Percentiles rank a stretch among this genome's conserved stretches.
Evolutionary conservation across 2,113 vertebrate species (phyloP).

Genomic region (Ahaetulla prasina): DNA sequence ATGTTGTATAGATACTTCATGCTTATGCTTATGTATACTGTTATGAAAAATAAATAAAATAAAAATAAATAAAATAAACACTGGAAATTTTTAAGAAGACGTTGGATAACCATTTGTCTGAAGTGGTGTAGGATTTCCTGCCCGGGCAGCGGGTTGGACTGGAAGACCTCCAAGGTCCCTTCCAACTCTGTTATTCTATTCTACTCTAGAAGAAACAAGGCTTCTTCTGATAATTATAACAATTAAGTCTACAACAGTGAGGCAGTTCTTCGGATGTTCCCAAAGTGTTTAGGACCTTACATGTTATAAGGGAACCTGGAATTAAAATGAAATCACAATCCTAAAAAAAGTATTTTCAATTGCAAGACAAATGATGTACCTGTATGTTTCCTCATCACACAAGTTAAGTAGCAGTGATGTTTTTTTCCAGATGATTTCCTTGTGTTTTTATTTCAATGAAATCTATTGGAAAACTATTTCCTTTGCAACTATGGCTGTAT

Average conservation of each 20-base stretch:
- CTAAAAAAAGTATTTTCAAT: neutral
- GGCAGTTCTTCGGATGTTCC: neutral
- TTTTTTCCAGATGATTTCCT: neutral
- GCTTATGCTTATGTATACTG: too few relatives aligned
- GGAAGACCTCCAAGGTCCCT: too few relatives aligned
- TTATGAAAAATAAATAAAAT: too few relatives aligned
- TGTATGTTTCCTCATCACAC: neutral
- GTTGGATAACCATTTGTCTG: too few relatives aligned
- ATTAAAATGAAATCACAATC: neutral
- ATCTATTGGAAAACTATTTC: neutral
- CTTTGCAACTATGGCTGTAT: neutral
- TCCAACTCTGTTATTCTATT: too few relatives aligned
- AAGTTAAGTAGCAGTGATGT: neutral
- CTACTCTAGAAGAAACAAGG: neutral
- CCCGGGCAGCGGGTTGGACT: too few relatives aligned
- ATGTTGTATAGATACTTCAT: too few relatives aligned
- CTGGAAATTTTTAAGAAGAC: too few relatives aligned
- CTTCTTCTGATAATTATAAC: neutral
- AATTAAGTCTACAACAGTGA: neutral
- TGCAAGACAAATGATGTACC: neutral
- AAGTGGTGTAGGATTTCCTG: too few relatives aligned
- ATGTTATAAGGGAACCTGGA: neutral
- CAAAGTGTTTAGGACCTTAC: neutral
- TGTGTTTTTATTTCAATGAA: neutral
- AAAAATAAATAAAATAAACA: too few relatives aligned